Base-by-base conservation (phyloP, 1,140 invertebrate genomes). In the Drosophila pallidifrons region DNA sequence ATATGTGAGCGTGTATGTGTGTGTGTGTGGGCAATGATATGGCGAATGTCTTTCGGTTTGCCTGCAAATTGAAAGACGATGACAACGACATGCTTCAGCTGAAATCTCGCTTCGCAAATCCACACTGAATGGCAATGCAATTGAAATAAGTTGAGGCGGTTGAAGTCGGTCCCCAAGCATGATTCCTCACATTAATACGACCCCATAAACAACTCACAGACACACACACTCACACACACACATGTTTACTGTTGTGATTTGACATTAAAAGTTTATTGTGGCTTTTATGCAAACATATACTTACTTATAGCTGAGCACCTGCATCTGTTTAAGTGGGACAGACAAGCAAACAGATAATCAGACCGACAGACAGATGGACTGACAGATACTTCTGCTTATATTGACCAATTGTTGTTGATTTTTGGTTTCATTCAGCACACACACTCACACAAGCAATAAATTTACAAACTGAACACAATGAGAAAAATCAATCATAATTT, bases 61-160 rank as follows among this genome's bases (percentile, higher is more conserved):
- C 15, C 66, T 57, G 72, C 16, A 70, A 75, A 75, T 63, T 70
- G 72, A 70, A 70, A 75, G 72, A 75, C 66, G 72, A 70, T 75
- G 72, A 70, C 71, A 74, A 74, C 66, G 54, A 65, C 38, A 63
- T 51, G 58, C 58, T 74, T 61, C 57, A 57, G 66, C 52, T 57
- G 66, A 74, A 61, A 74, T 74, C 65, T 69, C 47, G 49, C 67
- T 41, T 47, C 71, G 65, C 65, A 41, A 67, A 69, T 74, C 58
- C 57, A 61, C 66, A 32, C 49, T 51, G 49, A 70, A 75, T 69
- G 51, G 15, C 58, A 46, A 35, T 63, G 72, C 72, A 70, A 64
- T 75, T 70, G 66, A 70, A 74, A 61, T 64, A 72, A 52, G 54
- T 55, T 54, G 6, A 16, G 35, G 10, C 30, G 8, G 0, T 32